Evolutionary conservation across 2,888 invertebrate species (phyloP).

Genomic region (Pterostichus niger): DNA sequence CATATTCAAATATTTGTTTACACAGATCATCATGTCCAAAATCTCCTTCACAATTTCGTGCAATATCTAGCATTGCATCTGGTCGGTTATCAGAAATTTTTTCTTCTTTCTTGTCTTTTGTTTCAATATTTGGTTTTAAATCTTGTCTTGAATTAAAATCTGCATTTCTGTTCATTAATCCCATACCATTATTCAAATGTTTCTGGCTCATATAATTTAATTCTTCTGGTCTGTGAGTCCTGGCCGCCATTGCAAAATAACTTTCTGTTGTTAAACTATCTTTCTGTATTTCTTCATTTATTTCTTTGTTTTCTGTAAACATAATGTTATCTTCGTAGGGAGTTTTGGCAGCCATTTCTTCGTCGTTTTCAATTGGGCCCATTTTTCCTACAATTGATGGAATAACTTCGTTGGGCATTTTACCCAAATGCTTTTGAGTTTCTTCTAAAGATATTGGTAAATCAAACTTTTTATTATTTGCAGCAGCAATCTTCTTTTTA

Average conservation of each 20-base stretch:
- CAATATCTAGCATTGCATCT: background rate
- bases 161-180: too few species aligned
- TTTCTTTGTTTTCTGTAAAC: background rate
- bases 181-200: too few species aligned
- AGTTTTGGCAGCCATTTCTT: too few species aligned
- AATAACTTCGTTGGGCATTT: too few species aligned
- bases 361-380: too few species aligned
- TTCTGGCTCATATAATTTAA: too few species aligned
- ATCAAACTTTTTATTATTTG: too few species aligned
- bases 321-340: background rate
- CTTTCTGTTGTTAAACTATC: background rate
- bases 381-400: too few species aligned
- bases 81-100: background rate
- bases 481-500: too few species aligned
- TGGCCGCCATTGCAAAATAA: background rate
- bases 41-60: background rate
- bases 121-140: too few species aligned
- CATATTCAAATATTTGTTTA: conserved; percentile 2
- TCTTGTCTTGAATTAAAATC: too few species aligned
- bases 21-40: background rate
- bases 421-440: background rate
- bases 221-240: background rate
- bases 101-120: background rate
- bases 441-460: background rate
- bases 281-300: background rate